Conservation (phyloP, 2,888 invertebrate species). For the Nemotelus pantherinus region DNA sequence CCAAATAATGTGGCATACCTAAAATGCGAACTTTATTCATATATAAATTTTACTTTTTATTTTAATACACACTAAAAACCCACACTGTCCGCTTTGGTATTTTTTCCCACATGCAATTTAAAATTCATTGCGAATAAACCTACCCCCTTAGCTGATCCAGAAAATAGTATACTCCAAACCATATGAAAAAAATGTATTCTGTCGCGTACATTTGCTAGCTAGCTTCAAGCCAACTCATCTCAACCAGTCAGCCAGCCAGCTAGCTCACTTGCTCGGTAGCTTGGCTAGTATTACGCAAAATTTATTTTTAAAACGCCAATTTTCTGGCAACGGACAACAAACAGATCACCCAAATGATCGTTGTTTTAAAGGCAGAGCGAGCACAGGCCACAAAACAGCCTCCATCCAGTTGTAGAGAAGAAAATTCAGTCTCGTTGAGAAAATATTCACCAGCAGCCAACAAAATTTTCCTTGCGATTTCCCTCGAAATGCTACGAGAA, state of each 20-base stretch:
- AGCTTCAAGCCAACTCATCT: background rate
- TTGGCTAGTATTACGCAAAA: slow-evolving; percentile 50
- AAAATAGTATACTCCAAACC: too few relatives aligned
- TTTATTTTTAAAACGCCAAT: slow-evolving; percentile 49
- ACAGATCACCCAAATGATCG: slow-evolving; percentile 12
- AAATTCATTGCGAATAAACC: too few relatives aligned
- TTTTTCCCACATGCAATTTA: too few relatives aligned
- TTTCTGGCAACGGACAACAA: slow-evolving; percentile 39
- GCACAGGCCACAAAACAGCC: background rate
- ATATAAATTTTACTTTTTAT: too few relatives aligned
- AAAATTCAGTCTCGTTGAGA: background rate
- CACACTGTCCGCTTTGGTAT: too few relatives aligned
- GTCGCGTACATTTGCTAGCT: slow-evolving; percentile 9
- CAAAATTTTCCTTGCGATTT: slow-evolving; percentile 1
- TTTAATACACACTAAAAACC: too few relatives aligned
- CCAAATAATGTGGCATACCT: too few relatives aligned
- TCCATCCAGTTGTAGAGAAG: background rate
- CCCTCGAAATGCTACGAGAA: slow-evolving; percentile 28
- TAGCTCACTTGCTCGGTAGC: background rate
- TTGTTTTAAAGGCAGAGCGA: background rate
- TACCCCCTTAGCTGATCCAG: too few relatives aligned
- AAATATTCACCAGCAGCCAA: background rate
- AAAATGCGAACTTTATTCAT: too few relatives aligned
- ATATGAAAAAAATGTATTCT: slow-evolving; percentile 13
- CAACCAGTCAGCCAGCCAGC: background rate